Evolutionary conservation across 1,140 invertebrate species (phyloP), one percentile per base, ranked within the genome.

Genomic region (Conus ventricosus): DNA sequence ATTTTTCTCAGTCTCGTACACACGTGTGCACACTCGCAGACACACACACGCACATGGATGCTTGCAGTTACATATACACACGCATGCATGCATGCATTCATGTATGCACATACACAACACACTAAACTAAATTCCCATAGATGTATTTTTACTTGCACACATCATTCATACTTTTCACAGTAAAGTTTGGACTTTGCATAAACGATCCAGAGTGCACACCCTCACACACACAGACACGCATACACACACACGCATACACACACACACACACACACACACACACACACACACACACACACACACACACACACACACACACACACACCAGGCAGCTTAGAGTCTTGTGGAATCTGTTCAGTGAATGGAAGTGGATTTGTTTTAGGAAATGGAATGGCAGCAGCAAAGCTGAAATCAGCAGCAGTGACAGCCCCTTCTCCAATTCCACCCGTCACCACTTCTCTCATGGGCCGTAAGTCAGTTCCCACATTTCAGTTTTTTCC

Each of bases 351-450:
- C 60, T 63, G 60, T 20, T 13, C 60, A 63, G 11, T 63, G 60
- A 63, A 63, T 20, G 17, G 11, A 63, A 63, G 10, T 4, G 17
- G 25, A 6, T 84, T 4, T 84, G 54, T 60, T 63, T 20, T 57
- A 84, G 83, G 83, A 25, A 27, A 67, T 67, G 57, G 57, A 23
- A 51, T 39, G 60, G 23, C 63, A 75, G 60, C 25, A 67, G 84
- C n/a, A 11, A 63, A 20, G 15, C 8, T 27, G 8, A 75, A 85
- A 1, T 4, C 63, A 10, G 27, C n/a, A 25, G 55, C n/a, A 5
- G 55, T 20, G 27, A 25, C 57, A 13, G 83, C 39, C 55, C 84
- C 84, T 13, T 85, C 84, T 51, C 84, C 84, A 27, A 85, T 85
- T 53, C 84, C 15, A 23, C 84, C 27, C 53, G 63, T 51, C 27